phyloP scores from a whole-genome alignment of 2,113 vertebrate species.

The Xenotilapia leptura region DNA sequence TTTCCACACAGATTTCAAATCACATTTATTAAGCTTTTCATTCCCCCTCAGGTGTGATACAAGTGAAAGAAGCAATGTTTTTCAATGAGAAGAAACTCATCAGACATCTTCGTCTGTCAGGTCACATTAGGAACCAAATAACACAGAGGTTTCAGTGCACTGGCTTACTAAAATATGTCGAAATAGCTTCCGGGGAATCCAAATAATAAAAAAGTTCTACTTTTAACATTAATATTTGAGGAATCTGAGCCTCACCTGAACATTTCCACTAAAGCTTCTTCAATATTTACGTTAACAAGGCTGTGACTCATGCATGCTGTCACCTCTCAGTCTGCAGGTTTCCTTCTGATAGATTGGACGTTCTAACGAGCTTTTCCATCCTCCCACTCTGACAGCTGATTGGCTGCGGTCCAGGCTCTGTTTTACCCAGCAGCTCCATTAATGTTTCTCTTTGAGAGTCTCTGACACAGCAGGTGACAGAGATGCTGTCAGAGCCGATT shows the following conservation, averaged over 20 bases:
- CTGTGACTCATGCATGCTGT: not conserved
- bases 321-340: not conserved
- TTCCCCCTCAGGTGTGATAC: not conserved
- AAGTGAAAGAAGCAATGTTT: not conserved
- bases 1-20: slow-evolving; percentile 4
- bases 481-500: not conserved
- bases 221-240: not conserved
- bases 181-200: not conserved
- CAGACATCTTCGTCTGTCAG: not conserved
- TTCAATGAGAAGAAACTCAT: not conserved
- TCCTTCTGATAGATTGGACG: not conserved
- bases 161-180: not conserved
- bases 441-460: slow-evolving; percentile 1
- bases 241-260: not conserved
- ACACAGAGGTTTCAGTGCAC: not conserved
- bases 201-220: not conserved
- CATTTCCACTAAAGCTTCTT: not conserved
- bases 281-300: not conserved
- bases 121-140: not conserved
- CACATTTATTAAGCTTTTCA: not conserved
- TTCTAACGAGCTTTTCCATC: slow-evolving; percentile 1
- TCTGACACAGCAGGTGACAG: slow-evolving; percentile 10
- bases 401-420: slow-evolving; percentile 16
- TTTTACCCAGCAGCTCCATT: slow-evolving; percentile 10
- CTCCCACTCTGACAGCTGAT: slow-evolving; percentile 17